Percentiles rank a stretch among this genome's conserved stretches.
phyloP scores from a whole-genome alignment of 2,797 vertebrate genomes.

The Enteromius argenteus region DNA sequence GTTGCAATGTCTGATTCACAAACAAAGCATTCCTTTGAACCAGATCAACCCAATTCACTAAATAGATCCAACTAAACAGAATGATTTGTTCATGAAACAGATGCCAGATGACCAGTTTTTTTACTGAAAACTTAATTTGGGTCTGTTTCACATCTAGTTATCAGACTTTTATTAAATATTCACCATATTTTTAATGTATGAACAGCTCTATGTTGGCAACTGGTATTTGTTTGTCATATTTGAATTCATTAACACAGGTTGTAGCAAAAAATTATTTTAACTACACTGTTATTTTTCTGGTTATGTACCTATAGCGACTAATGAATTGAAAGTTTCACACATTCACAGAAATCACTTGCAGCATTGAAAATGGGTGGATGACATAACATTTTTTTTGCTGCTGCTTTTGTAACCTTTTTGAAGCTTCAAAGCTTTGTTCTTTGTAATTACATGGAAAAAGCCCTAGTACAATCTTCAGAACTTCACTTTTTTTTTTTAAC shows the following conservation, averaged over 20 bases:
- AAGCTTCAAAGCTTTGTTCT: slow-evolving; percentile 1
- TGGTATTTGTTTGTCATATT: no score
- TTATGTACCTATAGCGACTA: neutral
- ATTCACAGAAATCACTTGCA: neutral
- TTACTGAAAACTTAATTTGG: neutral
- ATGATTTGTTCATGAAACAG: neutral
- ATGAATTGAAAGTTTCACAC: neutral
- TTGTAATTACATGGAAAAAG: neutral
- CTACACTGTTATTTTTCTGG: neutral
- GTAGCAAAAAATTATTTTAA: neutral
- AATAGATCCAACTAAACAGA: neutral
- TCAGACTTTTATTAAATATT: neutral
- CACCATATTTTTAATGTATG: neutral
- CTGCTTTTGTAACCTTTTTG: neutral
- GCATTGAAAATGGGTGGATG: neutral
- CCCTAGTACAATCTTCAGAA: neutral
- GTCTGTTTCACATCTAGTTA: neutral
- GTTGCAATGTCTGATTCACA: neutral
- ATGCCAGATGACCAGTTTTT: neutral
- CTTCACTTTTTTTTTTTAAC: neutral
- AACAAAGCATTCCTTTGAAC: neutral
- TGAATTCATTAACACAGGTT: neutral
- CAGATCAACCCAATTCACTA: neutral
- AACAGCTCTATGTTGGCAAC: neutral
- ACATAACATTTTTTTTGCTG: neutral